These are phyloP conservation scores for Tuberolachnus salignus DNA, from an alignment of 2,888 invertebrate genomes.

Conservation along the genomic window DNA sequence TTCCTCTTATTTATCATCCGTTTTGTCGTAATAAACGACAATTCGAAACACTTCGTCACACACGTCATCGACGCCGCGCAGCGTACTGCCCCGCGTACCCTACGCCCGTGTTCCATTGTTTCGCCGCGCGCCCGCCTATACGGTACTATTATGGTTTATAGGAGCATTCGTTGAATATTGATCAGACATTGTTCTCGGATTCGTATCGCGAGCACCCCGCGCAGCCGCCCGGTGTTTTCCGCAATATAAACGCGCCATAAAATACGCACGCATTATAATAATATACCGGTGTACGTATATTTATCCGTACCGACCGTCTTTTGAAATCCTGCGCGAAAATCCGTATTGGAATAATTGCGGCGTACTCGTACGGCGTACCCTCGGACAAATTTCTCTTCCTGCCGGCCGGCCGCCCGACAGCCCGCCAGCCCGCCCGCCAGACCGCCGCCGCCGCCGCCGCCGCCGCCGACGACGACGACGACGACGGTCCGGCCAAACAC, in stretches of 20 bases:
- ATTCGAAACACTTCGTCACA: not conserved
- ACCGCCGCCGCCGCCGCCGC: too few relatives aligned
- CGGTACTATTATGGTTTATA: not conserved
- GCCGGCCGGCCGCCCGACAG: not conserved
- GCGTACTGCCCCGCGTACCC: not conserved
- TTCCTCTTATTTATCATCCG: too few relatives aligned
- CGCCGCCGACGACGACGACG: too few relatives aligned
- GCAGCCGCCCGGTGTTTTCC: not conserved
- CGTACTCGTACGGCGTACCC: too few relatives aligned
- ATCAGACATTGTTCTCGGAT: conserved; percentile 16
- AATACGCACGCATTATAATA: too few relatives aligned
- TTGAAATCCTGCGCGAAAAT: not conserved
- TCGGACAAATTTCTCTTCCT: not conserved
- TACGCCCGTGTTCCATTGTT: not conserved
- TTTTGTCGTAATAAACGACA: not conserved
- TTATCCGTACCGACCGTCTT: not conserved
- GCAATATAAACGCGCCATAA: too few relatives aligned
- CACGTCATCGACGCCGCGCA: not conserved
- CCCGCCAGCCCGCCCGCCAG: too few relatives aligned
- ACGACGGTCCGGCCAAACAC: too few relatives aligned
- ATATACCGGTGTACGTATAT: too few relatives aligned
- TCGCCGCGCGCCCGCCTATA: too few relatives aligned
- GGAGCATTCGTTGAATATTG: conserved; percentile 19
- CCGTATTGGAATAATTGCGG: not conserved
- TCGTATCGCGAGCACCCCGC: not conserved